Evolutionary conservation across 2,797 vertebrate genomes (phyloP).

Genomic region (Chloroceryle amazona): DNA sequence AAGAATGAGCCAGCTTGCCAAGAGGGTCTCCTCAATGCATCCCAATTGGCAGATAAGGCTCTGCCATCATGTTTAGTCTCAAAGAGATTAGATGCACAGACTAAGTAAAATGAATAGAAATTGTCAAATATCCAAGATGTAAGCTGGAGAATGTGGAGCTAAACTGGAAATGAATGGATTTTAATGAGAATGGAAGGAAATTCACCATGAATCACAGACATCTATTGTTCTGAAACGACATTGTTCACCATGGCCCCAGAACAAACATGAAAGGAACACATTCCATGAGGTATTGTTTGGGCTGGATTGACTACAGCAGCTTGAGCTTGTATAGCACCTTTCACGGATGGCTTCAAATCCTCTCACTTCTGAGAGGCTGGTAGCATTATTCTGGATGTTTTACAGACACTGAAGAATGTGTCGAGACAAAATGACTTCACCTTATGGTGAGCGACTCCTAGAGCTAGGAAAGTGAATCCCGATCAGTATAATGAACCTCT

Average conservation of each 20-base stretch:
- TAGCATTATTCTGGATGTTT: not conserved
- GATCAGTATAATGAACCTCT: not conserved
- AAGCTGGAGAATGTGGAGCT: conserved; percentile 38
- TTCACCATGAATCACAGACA: not conserved
- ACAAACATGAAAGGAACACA: conserved; percentile 4
- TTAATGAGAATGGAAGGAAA: conserved; percentile 50
- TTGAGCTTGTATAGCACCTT: conserved; percentile 8
- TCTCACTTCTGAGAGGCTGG: not conserved
- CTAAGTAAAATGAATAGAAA: conserved; percentile 37
- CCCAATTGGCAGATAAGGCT: not conserved
- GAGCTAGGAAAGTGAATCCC: not conserved
- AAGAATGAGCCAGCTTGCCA: conserved; percentile 10
- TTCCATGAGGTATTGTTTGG: not conserved
- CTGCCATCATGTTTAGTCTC: conserved; percentile 20
- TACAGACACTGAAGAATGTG: not conserved
- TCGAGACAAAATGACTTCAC: not conserved
- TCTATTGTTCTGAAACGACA: not conserved
- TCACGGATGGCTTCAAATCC: not conserved
- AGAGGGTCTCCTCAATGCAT: conserved; percentile 15
- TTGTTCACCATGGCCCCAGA: not conserved
- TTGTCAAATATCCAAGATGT: conserved; percentile 58
- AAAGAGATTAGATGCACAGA: conserved; percentile 32
- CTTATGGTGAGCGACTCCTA: not conserved
- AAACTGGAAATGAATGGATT: conserved; percentile 51
- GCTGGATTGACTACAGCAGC: not conserved